A percentile compares a stretch with the other conserved stretches of the same genome.
These are phyloP conservation scores for Saccostrea cuccullata DNA, from an alignment of 1,140 invertebrate species.

Conservation along the genomic window DNA sequence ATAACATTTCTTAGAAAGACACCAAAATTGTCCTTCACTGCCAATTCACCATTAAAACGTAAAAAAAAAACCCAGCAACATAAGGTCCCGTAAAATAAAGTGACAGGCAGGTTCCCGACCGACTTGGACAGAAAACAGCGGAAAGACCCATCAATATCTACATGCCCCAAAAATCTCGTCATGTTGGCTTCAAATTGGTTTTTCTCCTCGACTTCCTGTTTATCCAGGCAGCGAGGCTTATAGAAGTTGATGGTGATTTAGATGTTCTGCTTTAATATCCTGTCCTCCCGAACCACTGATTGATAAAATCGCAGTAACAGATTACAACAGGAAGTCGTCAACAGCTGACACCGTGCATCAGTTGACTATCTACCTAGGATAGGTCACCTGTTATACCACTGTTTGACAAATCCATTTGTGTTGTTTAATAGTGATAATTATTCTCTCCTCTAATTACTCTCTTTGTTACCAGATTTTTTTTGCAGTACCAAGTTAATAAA, in stretches of 20 bases:
- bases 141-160: not conserved
- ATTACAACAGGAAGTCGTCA: constrained; percentile 3
- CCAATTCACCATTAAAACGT: not conserved
- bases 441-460: not conserved
- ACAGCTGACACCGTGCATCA: not conserved
- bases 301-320: constrained; percentile 1
- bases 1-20: constrained; percentile 23
- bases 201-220: constrained; percentile 16
- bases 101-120: not conserved
- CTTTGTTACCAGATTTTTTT: not conserved
- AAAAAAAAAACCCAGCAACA: too few relatives aligned
- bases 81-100: not conserved
- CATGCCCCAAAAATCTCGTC: constrained; percentile 13
- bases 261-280: constrained; percentile 13
- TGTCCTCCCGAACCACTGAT: not conserved
- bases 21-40: not conserved
- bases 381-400: not conserved
- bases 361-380: not conserved
- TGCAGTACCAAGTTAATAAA: not conserved
- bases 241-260: not conserved
- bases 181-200: not conserved
- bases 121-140: constrained; percentile 1
- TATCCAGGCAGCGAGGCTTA: constrained; percentile 6
- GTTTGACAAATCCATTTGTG: not conserved
- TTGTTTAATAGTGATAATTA: not conserved